A percentile compares a stretch with the other conserved stretches of the same genome.
Evolutionary conservation across 2,888 invertebrate genomes (phyloP).

Genomic region (Notodonta dromedarius): DNA sequence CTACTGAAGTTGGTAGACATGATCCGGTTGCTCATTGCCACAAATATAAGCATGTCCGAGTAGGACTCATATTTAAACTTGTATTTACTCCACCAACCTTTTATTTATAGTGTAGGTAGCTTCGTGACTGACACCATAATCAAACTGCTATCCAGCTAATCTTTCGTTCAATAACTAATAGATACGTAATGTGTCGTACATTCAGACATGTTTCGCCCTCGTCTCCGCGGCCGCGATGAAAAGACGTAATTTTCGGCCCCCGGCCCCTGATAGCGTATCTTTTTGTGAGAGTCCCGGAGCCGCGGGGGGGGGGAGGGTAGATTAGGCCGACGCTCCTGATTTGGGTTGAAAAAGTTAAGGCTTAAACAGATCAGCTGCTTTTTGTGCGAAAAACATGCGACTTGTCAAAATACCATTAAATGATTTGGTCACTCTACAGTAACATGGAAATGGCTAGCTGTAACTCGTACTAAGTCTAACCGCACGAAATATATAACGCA

Average conservation of each 20-base stretch:
- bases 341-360: constrained; percentile 23
- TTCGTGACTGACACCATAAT: background rate
- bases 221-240: constrained; percentile 32
- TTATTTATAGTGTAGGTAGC: too few species aligned
- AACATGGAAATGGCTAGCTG: too few species aligned
- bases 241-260: constrained; percentile 41
- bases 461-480: too few species aligned
- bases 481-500: too few species aligned
- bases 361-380: background rate
- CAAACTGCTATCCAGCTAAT: background rate
- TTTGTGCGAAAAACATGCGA: background rate
- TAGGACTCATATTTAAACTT: too few species aligned
- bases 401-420: too few species aligned
- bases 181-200: background rate
- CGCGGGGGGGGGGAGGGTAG: constrained; percentile 7
- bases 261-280: constrained; percentile 28
- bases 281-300: constrained; percentile 10
- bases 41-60: too few species aligned
- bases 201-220: background rate
- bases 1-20: too few species aligned
- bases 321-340: constrained; percentile 20
- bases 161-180: background rate
- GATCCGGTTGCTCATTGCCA: too few species aligned
- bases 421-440: too few species aligned
- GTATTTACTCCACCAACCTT: too few species aligned